phyloP scores from a whole-genome alignment of 1,140 invertebrate species.

The Musca vetustissima region DNA sequence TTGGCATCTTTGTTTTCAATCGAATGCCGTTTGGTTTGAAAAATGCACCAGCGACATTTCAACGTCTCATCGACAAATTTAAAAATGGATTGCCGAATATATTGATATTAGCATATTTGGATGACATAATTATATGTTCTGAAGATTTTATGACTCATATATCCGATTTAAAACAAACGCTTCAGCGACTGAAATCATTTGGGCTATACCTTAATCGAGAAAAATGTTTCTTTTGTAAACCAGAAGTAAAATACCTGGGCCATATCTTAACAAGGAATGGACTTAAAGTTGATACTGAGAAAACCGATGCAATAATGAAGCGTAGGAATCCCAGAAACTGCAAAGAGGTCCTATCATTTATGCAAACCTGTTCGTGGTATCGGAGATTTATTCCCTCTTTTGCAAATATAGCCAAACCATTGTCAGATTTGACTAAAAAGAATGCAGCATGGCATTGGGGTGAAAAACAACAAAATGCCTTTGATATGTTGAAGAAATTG shows the following conservation, averaged over 20 bases:
- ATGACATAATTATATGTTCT: background rate
- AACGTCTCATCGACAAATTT: background rate
- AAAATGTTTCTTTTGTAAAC: constrained; percentile 16
- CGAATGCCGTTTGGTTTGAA: background rate
- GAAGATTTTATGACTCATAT: background rate
- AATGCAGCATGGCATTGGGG: constrained; percentile 39
- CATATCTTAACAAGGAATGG: constrained; percentile 14
- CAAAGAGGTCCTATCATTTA: constrained; percentile 36
- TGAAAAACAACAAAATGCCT: constrained; percentile 32
- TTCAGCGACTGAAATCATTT: background rate
- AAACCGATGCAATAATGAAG: background rate
- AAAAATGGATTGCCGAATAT: background rate
- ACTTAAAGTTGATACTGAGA: constrained; percentile 16
- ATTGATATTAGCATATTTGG: background rate
- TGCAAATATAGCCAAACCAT: constrained; percentile 42
- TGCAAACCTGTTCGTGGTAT: constrained; percentile 52
- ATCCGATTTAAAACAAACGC: background rate
- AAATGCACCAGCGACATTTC: too few species aligned
- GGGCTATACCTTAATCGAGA: background rate
- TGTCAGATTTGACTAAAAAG: constrained; percentile 48
- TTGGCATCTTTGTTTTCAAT: too few species aligned
- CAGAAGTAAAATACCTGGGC: constrained; percentile 12
- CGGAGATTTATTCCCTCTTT: constrained; percentile 53
- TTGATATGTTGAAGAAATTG: constrained; percentile 31
- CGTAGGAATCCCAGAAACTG: constrained; percentile 21